phyloP scores from a whole-genome alignment of 2,113 vertebrate species.

The Glareola pratincola region DNA sequence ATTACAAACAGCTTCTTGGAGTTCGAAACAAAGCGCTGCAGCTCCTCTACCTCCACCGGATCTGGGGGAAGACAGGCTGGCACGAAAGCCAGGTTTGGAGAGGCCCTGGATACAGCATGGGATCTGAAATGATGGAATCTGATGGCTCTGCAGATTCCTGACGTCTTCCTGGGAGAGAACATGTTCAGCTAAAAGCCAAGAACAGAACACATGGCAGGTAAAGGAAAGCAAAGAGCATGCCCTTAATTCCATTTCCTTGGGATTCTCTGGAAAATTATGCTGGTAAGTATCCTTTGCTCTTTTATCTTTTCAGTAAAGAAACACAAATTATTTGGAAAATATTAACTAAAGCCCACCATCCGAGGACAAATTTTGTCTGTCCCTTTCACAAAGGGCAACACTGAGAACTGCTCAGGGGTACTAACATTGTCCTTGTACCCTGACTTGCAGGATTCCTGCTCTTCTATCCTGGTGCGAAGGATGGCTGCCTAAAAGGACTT shows the following conservation, averaged over 20 bases:
- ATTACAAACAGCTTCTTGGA: conserved; percentile 85
- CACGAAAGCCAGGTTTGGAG: conserved; percentile 73
- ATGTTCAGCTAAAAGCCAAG: conserved; percentile 16
- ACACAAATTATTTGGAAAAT: neutral
- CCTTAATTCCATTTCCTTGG: neutral
- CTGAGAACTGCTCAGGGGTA: neutral
- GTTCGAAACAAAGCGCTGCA: conserved; percentile 83
- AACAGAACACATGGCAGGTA: neutral
- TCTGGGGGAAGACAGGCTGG: conserved; percentile 82
- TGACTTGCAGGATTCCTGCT: neutral
- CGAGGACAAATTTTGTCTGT: fast-evolving
- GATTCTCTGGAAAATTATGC: neutral
- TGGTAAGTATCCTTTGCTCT: neutral
- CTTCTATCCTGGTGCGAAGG: neutral
- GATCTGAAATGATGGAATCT: neutral
- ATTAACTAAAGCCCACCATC: neutral
- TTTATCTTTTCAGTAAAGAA: neutral
- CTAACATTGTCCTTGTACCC: too few relatives aligned
- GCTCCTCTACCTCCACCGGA: conserved; percentile 71
- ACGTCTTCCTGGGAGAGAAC: neutral
- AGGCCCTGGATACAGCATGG: neutral
- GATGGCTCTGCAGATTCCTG: neutral
- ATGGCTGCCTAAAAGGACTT: neutral
- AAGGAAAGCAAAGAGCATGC: neutral
- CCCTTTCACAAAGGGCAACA: neutral